Percentiles rank a stretch among this genome's conserved stretches.
phyloP scores from a whole-genome alignment of 2,888 invertebrate species.

The Pelosia muscerda region DNA sequence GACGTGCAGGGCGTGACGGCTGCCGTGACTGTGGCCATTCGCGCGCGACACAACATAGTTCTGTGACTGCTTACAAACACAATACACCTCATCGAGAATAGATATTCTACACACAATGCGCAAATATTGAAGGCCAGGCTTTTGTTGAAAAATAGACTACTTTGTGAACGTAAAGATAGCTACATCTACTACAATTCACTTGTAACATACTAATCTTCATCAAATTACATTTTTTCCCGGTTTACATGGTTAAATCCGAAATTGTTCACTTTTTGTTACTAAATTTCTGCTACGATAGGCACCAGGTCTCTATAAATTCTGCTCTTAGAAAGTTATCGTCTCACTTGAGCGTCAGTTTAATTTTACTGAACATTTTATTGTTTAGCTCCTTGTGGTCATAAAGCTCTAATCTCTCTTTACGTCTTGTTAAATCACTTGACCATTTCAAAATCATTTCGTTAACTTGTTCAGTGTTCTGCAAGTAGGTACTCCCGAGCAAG shows the following conservation, averaged over 20 bases:
- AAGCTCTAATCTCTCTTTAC: constrained; percentile 71
- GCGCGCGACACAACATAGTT: constrained; percentile 69
- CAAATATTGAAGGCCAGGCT: constrained; percentile 46
- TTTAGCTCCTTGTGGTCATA: constrained; percentile 46
- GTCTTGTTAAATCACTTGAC: constrained; percentile 77
- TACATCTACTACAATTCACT: background rate
- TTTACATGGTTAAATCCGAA: no score
- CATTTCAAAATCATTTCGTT: constrained; percentile 79
- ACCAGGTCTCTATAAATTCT: background rate
- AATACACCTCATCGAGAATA: constrained; percentile 39
- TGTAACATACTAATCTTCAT: no score
- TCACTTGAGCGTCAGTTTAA: constrained; percentile 31
- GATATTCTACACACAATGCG: constrained; percentile 44
- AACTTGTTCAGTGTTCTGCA: constrained; percentile 56
- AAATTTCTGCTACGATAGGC: background rate
- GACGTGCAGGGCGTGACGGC: constrained; percentile 74
- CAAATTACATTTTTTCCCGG: no score
- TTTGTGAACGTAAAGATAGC: background rate
- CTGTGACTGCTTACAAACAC: constrained; percentile 54
- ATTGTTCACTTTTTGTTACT: no score
- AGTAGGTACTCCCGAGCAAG: constrained; percentile 49
- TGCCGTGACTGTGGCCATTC: constrained; percentile 61
- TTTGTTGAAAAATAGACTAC: constrained; percentile 27
- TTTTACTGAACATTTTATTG: constrained; percentile 44
- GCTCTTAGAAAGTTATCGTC: constrained; percentile 19